Base-by-base conservation (phyloP, 2,888 invertebrate genomes). In the Acheta domesticus region DNA sequence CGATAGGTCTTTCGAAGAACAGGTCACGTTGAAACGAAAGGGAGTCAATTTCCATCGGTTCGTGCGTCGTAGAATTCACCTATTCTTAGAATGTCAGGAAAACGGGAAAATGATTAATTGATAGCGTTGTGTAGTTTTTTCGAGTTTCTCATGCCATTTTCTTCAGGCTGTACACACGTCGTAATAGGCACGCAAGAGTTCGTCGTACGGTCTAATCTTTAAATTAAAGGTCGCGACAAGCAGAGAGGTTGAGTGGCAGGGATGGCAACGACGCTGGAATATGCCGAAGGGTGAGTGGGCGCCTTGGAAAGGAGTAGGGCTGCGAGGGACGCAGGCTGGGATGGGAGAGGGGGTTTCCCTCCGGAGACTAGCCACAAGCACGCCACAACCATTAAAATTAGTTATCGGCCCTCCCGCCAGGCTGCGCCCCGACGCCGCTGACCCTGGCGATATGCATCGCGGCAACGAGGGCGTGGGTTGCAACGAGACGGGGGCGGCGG, bases 331-430 rank as follows among this genome's bases (percentile, higher is more conserved):
- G 62, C 3, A 2, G 62, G 62, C 16, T n/a, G 19, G 62, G 19
- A 19, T 16, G n/a, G 62, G 16, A 62, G 16, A 11, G 62, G 14
- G 62, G 62, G 62, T 5, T 62, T 62, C 16, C n/a, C 62, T n/a
- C n/a, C 62, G 62, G 62, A 62, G 62, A 62, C 16, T 19, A 62
- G n/a, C 62, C 62, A n/a, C 62, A 14, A 19, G 16, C 62, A 62
- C 62, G 62, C 62, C 62, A 62, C 62, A 62, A n/a, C 62, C 62
- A 62, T 62, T 62, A 62, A n/a, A 62, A 62, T 62, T 62, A 62
- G 62, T 62, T 62, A 62, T 62, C 62, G 62, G 62, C 62, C 62
- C 62, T 62, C 62, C 62, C 62, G n/a, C 62, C 62, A 62, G 62
- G 14, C 62, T 62, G 62, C 62, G 62, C 62, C 16, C 36, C 62